Evolutionary conservation across 2,113 vertebrate species (phyloP).

Genomic region (Heteronetta atricapilla): DNA sequence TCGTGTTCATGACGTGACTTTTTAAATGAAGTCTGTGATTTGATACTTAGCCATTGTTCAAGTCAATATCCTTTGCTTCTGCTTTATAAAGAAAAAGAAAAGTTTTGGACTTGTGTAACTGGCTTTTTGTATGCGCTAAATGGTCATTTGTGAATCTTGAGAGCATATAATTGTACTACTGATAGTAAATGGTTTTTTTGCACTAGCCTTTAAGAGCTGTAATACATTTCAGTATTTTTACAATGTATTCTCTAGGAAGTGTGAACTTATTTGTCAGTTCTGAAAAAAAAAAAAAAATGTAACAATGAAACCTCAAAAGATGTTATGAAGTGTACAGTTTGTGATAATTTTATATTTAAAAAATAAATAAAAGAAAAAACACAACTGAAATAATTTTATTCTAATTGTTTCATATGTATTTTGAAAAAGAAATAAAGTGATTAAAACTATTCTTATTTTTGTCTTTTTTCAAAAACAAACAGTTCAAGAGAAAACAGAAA

Average conservation of each 20-base stretch:
- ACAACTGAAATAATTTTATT: conserved; percentile 89
- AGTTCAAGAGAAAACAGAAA: background rate
- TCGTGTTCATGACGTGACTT: conserved; percentile 80
- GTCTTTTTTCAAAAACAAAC: background rate
- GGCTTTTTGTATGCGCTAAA: conserved; percentile 84
- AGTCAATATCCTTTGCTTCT: conserved; percentile 75
- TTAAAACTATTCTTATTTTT: conserved; percentile 52
- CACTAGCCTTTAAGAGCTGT: conserved; percentile 77
- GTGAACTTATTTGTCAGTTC: conserved; percentile 81
- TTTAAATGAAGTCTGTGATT: conserved; percentile 85
- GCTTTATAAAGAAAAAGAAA: conserved; percentile 56
- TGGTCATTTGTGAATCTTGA: conserved; percentile 84
- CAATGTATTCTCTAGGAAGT: conserved; percentile 78
- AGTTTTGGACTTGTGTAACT: conserved; percentile 76
- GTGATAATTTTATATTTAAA: conserved; percentile 97
- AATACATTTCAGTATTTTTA: conserved; percentile 82
- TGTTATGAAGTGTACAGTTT: conserved; percentile 94
- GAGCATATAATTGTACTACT: conserved; percentile 76
- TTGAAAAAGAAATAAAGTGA: conserved; percentile 89
- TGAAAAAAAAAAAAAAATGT: conserved; percentile 72
- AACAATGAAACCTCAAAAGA: conserved; percentile 83
- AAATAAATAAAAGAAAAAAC: conserved; percentile 78
- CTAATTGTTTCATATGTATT: conserved; percentile 96
- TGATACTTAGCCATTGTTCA: conserved; percentile 76
- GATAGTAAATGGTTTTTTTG: conserved; percentile 76